Evolutionary conservation across 2,888 invertebrate genomes (phyloP).

Genomic region (Leucoma salicis): DNA sequence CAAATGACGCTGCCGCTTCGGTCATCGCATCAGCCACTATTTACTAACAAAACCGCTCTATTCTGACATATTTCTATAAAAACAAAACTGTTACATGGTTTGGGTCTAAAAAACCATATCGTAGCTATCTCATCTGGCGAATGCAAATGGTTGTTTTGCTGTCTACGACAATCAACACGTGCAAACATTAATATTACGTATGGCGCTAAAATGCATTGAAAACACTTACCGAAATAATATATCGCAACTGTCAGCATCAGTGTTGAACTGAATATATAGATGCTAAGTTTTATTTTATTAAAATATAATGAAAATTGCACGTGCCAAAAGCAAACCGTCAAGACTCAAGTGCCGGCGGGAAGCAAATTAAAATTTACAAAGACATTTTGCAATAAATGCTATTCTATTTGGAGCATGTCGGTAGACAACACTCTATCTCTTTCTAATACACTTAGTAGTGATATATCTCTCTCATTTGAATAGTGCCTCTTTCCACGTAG

Average conservation of each 20-base stretch:
- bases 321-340: slow-evolving; percentile 80
- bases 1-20: slow-evolving; percentile 63
- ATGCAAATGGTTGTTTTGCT: slow-evolving; percentile 79
- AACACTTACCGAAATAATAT: slow-evolving; percentile 68
- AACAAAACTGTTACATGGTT: slow-evolving; percentile 12
- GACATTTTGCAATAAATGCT: slow-evolving; percentile 55
- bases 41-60: slow-evolving; percentile 17
- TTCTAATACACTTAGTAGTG: background rate
- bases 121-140: slow-evolving; percentile 67
- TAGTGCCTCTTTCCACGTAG: no score
- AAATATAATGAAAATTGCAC: slow-evolving; percentile 69
- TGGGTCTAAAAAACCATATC: slow-evolving; percentile 61
- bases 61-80: slow-evolving; percentile 16
- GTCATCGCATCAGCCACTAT: slow-evolving; percentile 25
- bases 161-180: slow-evolving; percentile 73
- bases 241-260: slow-evolving; percentile 72
- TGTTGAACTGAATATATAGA: slow-evolving; percentile 50
- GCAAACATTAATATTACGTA: slow-evolving; percentile 55
- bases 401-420: slow-evolving; percentile 21
- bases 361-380: slow-evolving; percentile 65
- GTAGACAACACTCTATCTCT: slow-evolving; percentile 11
- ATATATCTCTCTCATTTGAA: slow-evolving; percentile 14
- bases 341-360: slow-evolving; percentile 66
- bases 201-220: slow-evolving; percentile 36
- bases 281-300: slow-evolving; percentile 49